Conservation (phyloP, 1,140 invertebrate species). For the Papilio dardanus region DNA sequence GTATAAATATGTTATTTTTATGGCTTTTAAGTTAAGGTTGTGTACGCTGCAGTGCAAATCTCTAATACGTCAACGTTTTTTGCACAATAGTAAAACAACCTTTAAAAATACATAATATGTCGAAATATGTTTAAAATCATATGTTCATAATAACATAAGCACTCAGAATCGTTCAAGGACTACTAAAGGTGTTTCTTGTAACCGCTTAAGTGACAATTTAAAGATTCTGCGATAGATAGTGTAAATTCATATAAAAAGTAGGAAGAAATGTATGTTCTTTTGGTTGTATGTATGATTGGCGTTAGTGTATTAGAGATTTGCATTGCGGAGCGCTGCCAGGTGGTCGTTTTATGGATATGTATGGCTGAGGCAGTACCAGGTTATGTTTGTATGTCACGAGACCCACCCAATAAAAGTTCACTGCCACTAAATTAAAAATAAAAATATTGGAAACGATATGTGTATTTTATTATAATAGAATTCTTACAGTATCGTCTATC, state of each 20-base stretch:
- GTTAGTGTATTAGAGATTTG: slow-evolving; percentile 21
- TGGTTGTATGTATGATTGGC: background rate
- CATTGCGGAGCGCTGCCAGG: slow-evolving; percentile 15
- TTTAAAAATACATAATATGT: background rate
- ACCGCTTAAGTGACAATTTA: background rate
- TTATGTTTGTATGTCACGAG: slow-evolving; percentile 65
- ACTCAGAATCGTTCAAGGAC: background rate
- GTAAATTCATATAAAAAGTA: background rate
- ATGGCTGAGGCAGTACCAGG: slow-evolving; percentile 52
- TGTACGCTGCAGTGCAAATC: slow-evolving; percentile 19
- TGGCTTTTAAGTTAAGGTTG: slow-evolving; percentile 32
- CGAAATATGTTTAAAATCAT: background rate
- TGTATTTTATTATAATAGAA: slow-evolving; percentile 36
- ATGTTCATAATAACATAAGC: background rate
- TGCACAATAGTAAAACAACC: background rate
- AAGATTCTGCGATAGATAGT: background rate
- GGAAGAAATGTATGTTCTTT: background rate
- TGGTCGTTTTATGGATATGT: slow-evolving; percentile 36
- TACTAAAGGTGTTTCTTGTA: background rate
- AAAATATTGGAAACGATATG: slow-evolving; percentile 78
- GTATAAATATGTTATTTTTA: slow-evolving; percentile 34
- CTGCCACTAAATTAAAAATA: slow-evolving; percentile 82
- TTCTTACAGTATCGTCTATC: too few relatives aligned
- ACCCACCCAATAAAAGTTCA: slow-evolving; percentile 77
- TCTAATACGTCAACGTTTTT: background rate